A percentile compares a stretch with the other conserved stretches of the same genome.
Conservation (phyloP, 92 coral and sea anemone species). For the Micromussa lordhowensis region DNA sequence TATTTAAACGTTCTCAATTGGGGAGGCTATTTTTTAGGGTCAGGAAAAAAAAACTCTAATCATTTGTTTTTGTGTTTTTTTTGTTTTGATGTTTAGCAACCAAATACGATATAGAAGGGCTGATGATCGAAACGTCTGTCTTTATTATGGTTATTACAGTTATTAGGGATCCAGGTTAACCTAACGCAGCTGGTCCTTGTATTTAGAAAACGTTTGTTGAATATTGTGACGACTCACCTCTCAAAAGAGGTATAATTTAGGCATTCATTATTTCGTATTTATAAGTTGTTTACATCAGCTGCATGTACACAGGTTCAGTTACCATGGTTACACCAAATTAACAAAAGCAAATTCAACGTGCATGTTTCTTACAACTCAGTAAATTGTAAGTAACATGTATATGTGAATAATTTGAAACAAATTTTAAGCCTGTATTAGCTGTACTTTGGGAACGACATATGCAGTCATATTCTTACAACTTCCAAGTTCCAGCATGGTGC, state of each 20-base stretch:
- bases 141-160: too few relatives aligned
- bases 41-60: too few relatives aligned
- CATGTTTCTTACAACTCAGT: background rate
- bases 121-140: background rate
- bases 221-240: background rate
- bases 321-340: background rate
- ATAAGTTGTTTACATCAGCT: background rate
- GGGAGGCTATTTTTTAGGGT: too few relatives aligned
- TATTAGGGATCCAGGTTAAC: background rate
- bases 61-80: background rate
- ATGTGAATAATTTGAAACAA: background rate
- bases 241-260: background rate
- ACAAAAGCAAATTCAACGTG: background rate
- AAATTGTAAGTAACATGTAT: background rate
- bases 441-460: background rate
- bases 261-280: background rate
- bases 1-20: too few relatives aligned
- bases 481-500: background rate
- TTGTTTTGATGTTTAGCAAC: background rate
- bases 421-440: background rate
- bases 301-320: background rate
- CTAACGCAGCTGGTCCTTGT: background rate
- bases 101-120: background rate
- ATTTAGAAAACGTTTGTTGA: background rate
- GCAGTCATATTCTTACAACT: background rate